Conservation (phyloP, 2,888 invertebrate species). For the Scrobipalpa atriplicella region DNA sequence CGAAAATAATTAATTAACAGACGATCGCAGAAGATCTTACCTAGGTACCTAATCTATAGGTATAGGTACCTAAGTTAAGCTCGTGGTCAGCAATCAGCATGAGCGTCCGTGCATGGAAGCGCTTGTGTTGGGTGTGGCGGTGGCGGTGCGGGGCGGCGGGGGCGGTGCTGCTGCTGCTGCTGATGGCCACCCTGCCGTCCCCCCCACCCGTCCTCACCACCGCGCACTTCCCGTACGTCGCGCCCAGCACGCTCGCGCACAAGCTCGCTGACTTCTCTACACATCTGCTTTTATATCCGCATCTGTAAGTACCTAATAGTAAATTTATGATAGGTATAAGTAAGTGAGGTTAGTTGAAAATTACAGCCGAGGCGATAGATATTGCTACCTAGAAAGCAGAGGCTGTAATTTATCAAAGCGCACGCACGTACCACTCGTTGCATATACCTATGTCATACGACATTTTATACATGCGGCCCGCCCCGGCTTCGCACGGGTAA, state of each 20-base stretch:
- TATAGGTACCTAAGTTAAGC: not conserved
- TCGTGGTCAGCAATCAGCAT: not conserved
- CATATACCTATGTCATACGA: too few relatives aligned
- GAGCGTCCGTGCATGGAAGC: not conserved
- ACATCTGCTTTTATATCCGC: constrained; percentile 45
- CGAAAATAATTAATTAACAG: too few relatives aligned
- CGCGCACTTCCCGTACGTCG: constrained; percentile 36
- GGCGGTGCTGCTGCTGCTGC: constrained; percentile 33
- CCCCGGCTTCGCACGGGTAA: too few relatives aligned
- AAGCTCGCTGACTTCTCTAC: constrained; percentile 61
- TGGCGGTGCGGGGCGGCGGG: constrained; percentile 33
- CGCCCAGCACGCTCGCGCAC: constrained; percentile 47
- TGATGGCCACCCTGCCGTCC: constrained; percentile 30
- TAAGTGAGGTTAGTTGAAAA: too few relatives aligned
- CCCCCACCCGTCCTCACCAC: constrained; percentile 29
- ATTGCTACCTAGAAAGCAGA: too few relatives aligned
- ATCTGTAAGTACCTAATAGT: constrained; percentile 40
- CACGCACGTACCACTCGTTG: too few relatives aligned
- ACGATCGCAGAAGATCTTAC: too few relatives aligned
- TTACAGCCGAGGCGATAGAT: too few relatives aligned
- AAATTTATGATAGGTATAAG: too few relatives aligned
- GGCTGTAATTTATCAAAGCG: too few relatives aligned
- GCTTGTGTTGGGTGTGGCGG: constrained; percentile 16
- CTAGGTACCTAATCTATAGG: too few relatives aligned
- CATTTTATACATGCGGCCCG: too few relatives aligned